Conservation (phyloP, 2,888 invertebrate genomes). For the Theretra japonica region DNA sequence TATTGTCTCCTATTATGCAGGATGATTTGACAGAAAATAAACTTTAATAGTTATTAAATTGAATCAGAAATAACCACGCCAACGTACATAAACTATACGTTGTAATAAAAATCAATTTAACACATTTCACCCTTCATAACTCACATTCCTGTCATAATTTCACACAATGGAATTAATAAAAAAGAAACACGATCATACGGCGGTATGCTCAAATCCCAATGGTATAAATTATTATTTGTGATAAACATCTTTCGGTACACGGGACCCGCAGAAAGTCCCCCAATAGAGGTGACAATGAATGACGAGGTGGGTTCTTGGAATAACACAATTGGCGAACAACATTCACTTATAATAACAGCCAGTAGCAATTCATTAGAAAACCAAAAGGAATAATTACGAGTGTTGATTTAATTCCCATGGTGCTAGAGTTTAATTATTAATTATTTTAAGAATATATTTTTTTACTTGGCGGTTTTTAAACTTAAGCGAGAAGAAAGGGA, state of each 20-base stretch:
- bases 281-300: constrained; percentile 60
- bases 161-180: constrained; percentile 21
- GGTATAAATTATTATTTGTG: constrained; percentile 68
- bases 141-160: constrained; percentile 13
- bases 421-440: too few relatives aligned
- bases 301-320: constrained; percentile 51
- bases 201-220: constrained; percentile 52
- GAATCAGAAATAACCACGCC: background rate
- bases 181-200: constrained; percentile 23
- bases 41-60: constrained; percentile 2
- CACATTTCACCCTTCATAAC: background rate
- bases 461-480: too few relatives aligned
- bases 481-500: too few relatives aligned
- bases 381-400: too few relatives aligned
- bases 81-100: background rate
- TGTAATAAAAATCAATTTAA: constrained; percentile 1
- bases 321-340: constrained; percentile 58
- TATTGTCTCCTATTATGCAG: background rate
- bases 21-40: background rate
- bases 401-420: too few relatives aligned
- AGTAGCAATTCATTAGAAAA: too few relatives aligned
- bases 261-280: constrained; percentile 66
- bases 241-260: constrained; percentile 65
- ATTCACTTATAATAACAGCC: constrained; percentile 12
- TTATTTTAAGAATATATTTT: too few relatives aligned